Evolutionary conservation across 1,140 invertebrate species (phyloP).

Genomic region (Calycopis cecrops): DNA sequence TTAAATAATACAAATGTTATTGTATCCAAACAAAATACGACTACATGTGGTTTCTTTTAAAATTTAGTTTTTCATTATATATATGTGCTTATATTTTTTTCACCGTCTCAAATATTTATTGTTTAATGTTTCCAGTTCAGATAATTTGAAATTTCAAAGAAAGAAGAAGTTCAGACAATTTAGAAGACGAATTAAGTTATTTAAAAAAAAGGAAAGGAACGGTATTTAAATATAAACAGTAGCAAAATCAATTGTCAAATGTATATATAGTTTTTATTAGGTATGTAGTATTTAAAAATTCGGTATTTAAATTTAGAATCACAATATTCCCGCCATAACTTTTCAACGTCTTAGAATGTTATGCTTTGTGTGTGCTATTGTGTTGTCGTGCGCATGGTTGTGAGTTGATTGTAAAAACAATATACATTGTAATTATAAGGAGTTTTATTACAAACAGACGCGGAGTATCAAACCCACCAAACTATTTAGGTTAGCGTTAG

Average conservation of each 20-base stretch:
- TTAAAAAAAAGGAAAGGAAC: no score
- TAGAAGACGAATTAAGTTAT: no score
- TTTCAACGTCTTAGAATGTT: constrained; percentile 17
- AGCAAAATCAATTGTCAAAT: no score
- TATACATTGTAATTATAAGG: constrained; percentile 21
- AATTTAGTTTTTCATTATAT: neutral
- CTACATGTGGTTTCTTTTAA: no score
- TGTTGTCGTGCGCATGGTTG: constrained; percentile 55
- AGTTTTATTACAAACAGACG: constrained; percentile 23
- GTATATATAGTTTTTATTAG: no score
- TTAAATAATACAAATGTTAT: no score
- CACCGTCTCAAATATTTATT: no score
- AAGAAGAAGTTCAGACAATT: no score
- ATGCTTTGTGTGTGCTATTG: constrained; percentile 63
- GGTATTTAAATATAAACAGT: no score
- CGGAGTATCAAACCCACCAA: constrained; percentile 59
- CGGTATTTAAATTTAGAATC: constrained; percentile 5
- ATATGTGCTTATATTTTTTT: neutral
- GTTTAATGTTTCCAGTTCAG: no score
- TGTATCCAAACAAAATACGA: no score
- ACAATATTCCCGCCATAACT: neutral
- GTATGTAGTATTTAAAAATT: neutral
- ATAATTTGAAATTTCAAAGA: neutral
- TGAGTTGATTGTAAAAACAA: constrained; percentile 20
- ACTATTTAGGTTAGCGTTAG: constrained; percentile 1